Percentiles rank a stretch among this genome's conserved stretches.
Evolutionary conservation across 1,140 invertebrate genomes (phyloP).

Genomic region (Phocides pigmalion): DNA sequence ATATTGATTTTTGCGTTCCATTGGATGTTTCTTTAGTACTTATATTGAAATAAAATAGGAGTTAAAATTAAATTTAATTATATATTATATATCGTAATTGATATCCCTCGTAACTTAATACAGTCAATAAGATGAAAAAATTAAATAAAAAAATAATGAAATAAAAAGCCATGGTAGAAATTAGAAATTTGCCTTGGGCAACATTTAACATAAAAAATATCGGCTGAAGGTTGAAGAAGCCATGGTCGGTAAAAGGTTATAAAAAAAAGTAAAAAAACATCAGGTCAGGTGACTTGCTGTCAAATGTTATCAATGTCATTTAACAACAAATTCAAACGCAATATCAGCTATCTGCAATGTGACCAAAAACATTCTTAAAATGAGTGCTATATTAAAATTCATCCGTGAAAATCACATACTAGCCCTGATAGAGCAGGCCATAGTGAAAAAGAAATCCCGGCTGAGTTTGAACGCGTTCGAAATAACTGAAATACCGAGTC

Average conservation of each 20-base stretch:
- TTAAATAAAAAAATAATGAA: too few species aligned
- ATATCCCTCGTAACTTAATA: too few species aligned
- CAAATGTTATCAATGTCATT: constrained; percentile 46
- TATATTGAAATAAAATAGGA: not conserved
- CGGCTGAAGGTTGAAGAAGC: not conserved
- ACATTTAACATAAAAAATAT: not conserved
- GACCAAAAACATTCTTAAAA: constrained; percentile 75
- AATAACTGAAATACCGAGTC: constrained; percentile 83
- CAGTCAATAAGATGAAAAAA: too few species aligned
- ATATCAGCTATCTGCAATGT: constrained; percentile 64
- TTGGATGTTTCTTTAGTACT: not conserved
- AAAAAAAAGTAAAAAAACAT: constrained; percentile 13
- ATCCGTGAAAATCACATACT: constrained; percentile 86
- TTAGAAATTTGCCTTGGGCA: not conserved
- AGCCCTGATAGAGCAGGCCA: constrained; percentile 85
- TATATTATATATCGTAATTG: too few species aligned
- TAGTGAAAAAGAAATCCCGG: constrained; percentile 82
- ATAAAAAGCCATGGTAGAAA: not conserved
- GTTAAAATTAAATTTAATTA: too few species aligned
- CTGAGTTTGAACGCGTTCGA: constrained; percentile 85
- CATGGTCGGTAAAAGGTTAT: not conserved
- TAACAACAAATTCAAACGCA: constrained; percentile 66
- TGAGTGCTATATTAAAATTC: constrained; percentile 85
- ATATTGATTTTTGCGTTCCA: constrained; percentile 29
- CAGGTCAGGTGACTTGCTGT: constrained; percentile 19